These are phyloP conservation scores for Saturnia pavonia DNA, from an alignment of 2,888 invertebrate species.

Conservation along the genomic window DNA sequence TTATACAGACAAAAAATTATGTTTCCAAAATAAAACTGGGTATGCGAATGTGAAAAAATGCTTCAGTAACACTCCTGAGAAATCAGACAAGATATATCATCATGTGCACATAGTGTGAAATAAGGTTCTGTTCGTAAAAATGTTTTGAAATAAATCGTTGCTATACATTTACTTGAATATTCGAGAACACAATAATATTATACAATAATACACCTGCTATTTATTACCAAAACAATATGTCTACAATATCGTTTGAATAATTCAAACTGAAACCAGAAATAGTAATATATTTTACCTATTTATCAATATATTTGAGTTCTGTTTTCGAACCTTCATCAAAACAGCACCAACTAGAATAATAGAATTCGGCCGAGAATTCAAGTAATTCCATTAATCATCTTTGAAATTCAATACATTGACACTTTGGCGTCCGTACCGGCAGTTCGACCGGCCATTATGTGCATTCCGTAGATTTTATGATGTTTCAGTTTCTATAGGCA, in stretches of 20 bases:
- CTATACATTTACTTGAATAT: not conserved
- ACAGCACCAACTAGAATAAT: slow-evolving; percentile 51
- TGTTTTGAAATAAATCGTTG: slow-evolving; percentile 49
- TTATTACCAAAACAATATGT: not conserved
- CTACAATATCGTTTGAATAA: not conserved
- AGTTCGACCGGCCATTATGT: slow-evolving; percentile 51
- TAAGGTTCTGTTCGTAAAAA: slow-evolving; percentile 62
- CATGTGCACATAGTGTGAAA: slow-evolving; percentile 75
- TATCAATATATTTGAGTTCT: slow-evolving; percentile 24
- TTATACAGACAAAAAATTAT: slow-evolving; percentile 2
- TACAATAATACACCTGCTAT: not conserved
- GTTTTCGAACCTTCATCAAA: slow-evolving; percentile 27
- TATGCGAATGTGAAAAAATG: slow-evolving; percentile 38
- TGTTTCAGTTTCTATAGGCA: slow-evolving; percentile 66
- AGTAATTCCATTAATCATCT: slow-evolving; percentile 76
- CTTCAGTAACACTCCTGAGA: slow-evolving; percentile 60
- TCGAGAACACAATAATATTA: not conserved
- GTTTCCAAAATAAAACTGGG: slow-evolving; percentile 16
- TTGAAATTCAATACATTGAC: slow-evolving; percentile 79
- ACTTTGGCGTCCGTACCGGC: slow-evolving; percentile 48
- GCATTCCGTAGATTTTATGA: slow-evolving; percentile 68
- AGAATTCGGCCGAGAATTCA: slow-evolving; percentile 56
- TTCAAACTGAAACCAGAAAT: not conserved
- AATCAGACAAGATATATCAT: slow-evolving; percentile 65
- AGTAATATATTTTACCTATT: slow-evolving; percentile 18